Evolutionary conservation across 2,797 vertebrate genomes (phyloP), one percentile per base, ranked within the genome.

Genomic region (Propithecus perrieri): DNA sequence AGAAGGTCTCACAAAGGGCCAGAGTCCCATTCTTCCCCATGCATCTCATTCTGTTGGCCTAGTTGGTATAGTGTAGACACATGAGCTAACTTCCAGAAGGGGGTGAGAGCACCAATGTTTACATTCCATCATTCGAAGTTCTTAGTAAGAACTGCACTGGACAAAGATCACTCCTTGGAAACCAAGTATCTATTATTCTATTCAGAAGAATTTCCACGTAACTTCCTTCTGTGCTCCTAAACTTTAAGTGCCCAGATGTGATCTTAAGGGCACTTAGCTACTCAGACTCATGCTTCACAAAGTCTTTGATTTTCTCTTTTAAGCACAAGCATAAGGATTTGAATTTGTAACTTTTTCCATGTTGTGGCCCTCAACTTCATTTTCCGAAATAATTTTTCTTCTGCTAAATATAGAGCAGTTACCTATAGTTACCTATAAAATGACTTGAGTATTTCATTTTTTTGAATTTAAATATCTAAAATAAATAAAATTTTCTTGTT

Each of bases 241-340:
- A 95, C 59, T 41, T 20, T 90, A 81, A 92, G 80, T 90, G 72
- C 26, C 72, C 81, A 79, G 41, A 71, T 97, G 76, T 95, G 59
- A 81, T 85, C 67, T 93, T 87, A 76, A 69, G 94, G 75, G n/a
- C 20, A 48, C 71, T 83, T 50, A 61, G 33, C n/a, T 83, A 61
- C 24, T 71, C 65, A 69, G 59, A 46, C 17, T 86, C 20, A 5
- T 18, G 46, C 38, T 96, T 95, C 41, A 85, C 69, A 81, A 91
- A 84, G 41, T 50, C 41, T 95, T 91, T 87, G 69, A 24, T 87
- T 91, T 96, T 91, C 71, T 74, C 71, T 91, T 93, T 71, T 78
- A 43, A 94, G 65, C n/a, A 67, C 24, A 75, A 93, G 88, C 75
- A 14, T 55, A 76, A 80, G 48, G 28, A 48, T 72, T 85, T 85